These are phyloP conservation scores for Elgaria multicarinata DNA, from an alignment of 2,113 vertebrate genomes.

Conservation along the genomic window DNA sequence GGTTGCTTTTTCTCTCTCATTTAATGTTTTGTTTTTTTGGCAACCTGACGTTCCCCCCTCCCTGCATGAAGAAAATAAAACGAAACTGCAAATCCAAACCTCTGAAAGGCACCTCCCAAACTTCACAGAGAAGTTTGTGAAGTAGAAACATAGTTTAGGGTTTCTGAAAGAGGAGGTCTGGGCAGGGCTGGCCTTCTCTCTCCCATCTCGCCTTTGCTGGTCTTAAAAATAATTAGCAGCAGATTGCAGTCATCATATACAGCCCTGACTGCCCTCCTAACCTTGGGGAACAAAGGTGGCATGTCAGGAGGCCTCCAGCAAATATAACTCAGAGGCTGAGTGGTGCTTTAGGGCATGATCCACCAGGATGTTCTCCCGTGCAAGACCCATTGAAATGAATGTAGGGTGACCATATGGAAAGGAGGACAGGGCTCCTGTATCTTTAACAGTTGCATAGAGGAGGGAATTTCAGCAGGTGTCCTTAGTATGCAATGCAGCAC, in stretches of 20 bases:
- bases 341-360: fast-evolving
- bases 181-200: neutral
- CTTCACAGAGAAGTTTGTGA: neutral
- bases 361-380: neutral
- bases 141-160: constrained; percentile 33
- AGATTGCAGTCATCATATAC: neutral
- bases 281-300: fast-evolving
- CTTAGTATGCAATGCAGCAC: too few species aligned
- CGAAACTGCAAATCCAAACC: constrained; percentile 38
- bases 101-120: constrained; percentile 51
- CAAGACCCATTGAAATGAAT: neutral
- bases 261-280: neutral
- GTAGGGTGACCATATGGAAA: too few species aligned
- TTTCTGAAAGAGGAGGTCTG: fast-evolving
- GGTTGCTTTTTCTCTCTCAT: too few species aligned
- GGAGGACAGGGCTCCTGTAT: too few species aligned
- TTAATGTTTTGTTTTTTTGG: constrained; percentile 21
- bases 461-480: too few species aligned
- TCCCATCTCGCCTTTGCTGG: neutral
- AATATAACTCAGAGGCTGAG: fast-evolving
- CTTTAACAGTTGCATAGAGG: too few species aligned
- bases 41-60: constrained; percentile 39
- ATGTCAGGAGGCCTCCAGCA: neutral
- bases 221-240: constrained; percentile 28
- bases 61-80: neutral